phyloP scores from a whole-genome alignment of 2,888 invertebrate genomes.

The Boloria euphrosyne region DNA sequence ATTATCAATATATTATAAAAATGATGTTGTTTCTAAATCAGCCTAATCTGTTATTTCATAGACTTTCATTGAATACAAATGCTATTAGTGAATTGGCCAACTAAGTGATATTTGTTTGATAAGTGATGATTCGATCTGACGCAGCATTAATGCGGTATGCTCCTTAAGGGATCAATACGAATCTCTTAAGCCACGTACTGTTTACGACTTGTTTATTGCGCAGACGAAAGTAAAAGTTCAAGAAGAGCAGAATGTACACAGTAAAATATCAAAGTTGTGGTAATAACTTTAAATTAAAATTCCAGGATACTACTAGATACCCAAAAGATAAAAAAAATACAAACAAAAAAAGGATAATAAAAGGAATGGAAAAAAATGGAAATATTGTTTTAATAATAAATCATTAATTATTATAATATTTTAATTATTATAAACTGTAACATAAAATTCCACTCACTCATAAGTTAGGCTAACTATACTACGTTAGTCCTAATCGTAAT shows the following conservation, averaged over 20 bases:
- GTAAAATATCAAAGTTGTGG: slow-evolving; percentile 4
- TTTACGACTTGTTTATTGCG: slow-evolving; percentile 39
- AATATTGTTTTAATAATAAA: too few species aligned
- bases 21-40: background rate
- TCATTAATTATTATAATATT: too few species aligned
- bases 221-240: slow-evolving; percentile 30
- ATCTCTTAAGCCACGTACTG: slow-evolving; percentile 26
- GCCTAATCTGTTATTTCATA: slow-evolving; percentile 10
- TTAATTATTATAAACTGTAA: too few species aligned
- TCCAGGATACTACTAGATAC: background rate
- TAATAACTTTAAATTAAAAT: background rate
- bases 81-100: slow-evolving; percentile 14
- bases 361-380: too few species aligned
- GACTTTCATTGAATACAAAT: slow-evolving; percentile 1
- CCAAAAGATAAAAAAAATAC: too few species aligned
- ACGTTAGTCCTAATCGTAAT: too few species aligned
- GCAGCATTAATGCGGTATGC: slow-evolving; percentile 12
- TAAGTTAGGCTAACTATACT: too few species aligned
- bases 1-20: slow-evolving; percentile 2
- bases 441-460: too few species aligned
- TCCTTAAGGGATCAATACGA: slow-evolving; percentile 15
- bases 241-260: background rate
- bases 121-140: slow-evolving; percentile 17
- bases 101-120: slow-evolving; percentile 18
- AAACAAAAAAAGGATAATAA: too few species aligned